These are phyloP conservation scores for Melanerpes formicivorus DNA, from an alignment of 2,113 vertebrate genomes.

Conservation along the genomic window DNA sequence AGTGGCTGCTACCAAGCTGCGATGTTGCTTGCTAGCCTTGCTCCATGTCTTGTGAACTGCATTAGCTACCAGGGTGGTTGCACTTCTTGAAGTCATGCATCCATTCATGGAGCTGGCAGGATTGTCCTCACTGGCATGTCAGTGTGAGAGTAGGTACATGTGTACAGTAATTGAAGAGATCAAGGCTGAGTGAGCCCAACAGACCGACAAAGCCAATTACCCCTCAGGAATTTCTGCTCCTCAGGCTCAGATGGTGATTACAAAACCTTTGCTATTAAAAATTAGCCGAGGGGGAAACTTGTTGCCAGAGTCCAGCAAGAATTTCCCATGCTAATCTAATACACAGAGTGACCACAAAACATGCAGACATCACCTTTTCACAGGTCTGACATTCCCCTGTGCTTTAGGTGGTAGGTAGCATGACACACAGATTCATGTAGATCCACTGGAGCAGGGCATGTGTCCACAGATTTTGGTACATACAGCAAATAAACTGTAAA, in stretches of 20 bases:
- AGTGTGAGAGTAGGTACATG: conserved; percentile 46
- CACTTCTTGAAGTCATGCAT: conserved; percentile 1
- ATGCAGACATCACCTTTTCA: background rate
- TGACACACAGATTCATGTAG: background rate
- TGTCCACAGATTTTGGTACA: background rate
- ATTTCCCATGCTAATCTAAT: conserved; percentile 63
- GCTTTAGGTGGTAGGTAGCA: background rate
- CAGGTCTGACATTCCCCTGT: background rate
- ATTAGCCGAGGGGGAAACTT: conserved; percentile 65
- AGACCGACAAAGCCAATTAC: conserved; percentile 77
- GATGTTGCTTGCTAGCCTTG: background rate
- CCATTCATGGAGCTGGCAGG: conserved; percentile 16
- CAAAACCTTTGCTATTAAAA: conserved; percentile 74
- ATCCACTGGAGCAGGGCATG: background rate
- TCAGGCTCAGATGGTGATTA: conserved; percentile 68
- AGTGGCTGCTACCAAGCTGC: background rate
- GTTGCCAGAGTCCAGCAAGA: conserved; percentile 20
- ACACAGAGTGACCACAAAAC: background rate
- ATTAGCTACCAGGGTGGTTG: background rate
- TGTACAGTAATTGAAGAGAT: conserved; percentile 71
- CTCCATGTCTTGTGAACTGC: background rate
- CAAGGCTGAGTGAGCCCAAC: conserved; percentile 65
- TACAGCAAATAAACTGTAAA: conserved; percentile 19
- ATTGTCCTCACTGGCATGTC: conserved; percentile 1
- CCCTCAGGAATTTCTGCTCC: conserved; percentile 72